These are phyloP conservation scores for Hypena proboscidalis DNA, from an alignment of 2,888 invertebrate genomes.

Conservation along the genomic window DNA sequence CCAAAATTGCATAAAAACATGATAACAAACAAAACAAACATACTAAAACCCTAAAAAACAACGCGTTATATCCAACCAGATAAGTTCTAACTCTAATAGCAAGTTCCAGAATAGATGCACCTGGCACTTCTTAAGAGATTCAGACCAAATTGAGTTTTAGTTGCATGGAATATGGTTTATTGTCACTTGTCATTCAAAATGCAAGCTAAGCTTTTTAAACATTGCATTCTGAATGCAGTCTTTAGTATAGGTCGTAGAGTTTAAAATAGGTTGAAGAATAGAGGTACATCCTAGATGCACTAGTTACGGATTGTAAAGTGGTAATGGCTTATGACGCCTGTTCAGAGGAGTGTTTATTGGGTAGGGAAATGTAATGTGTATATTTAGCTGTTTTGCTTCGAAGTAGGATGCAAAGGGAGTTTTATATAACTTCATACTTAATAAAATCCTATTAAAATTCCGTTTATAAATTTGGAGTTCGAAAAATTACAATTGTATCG, in stretches of 20 bases:
- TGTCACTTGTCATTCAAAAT: no score
- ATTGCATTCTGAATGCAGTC: background rate
- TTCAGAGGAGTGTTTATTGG: constrained; percentile 38
- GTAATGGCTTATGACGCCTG: constrained; percentile 32
- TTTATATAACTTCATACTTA: no score
- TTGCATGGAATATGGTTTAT: background rate
- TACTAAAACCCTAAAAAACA: background rate
- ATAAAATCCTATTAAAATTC: no score
- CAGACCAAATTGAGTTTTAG: background rate
- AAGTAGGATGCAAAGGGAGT: no score
- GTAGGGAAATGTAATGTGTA: constrained; percentile 19
- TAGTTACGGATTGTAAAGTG: constrained; percentile 22
- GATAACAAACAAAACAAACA: constrained; percentile 12
- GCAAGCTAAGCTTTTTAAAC: background rate
- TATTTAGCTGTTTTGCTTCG: constrained; percentile 17
- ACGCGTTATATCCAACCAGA: background rate
- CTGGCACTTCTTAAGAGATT: background rate
- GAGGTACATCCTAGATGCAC: constrained; percentile 13
- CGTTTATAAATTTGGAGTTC: no score
- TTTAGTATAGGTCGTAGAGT: background rate
- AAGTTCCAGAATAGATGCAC: background rate
- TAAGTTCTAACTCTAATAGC: background rate
- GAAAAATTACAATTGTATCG: no score
- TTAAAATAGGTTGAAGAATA: background rate
- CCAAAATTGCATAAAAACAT: constrained; percentile 21